These are phyloP conservation scores for Chelidonichthys spinosus DNA, from an alignment of 2,797 vertebrate genomes.

Conservation along the genomic window DNA sequence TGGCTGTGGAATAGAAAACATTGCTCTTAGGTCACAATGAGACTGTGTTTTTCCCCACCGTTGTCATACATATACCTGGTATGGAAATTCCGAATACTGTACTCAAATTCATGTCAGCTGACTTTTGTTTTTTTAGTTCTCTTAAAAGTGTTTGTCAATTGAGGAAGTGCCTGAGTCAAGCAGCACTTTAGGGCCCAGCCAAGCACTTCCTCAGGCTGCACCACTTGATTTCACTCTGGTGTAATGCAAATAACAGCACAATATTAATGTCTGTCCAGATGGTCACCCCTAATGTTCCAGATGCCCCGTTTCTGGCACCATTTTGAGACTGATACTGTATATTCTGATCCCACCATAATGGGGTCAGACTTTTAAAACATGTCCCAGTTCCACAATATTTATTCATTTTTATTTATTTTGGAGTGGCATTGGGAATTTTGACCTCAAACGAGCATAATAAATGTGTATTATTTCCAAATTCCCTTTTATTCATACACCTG, in stretches of 20 bases:
- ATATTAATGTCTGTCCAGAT: background rate
- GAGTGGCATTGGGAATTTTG: background rate
- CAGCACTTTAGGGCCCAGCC: conserved; percentile 45
- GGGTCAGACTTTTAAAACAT: background rate
- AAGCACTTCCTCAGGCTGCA: conserved; percentile 68
- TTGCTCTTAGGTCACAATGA: conserved; percentile 1
- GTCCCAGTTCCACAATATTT: background rate
- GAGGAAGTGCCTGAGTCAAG: conserved; percentile 65
- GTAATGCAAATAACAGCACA: background rate
- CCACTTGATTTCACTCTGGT: conserved; percentile 42
- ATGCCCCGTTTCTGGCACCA: background rate
- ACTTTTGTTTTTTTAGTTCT: conserved; percentile 28
- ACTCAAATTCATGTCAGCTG: conserved; percentile 20
- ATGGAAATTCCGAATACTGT: background rate
- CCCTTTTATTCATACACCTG: background rate
- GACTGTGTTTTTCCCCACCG: background rate
- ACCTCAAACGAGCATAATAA: background rate
- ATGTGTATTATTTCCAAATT: background rate
- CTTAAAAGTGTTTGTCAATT: conserved; percentile 51
- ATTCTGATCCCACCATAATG: background rate
- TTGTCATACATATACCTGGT: background rate
- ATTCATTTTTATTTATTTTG: background rate
- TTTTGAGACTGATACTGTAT: background rate
- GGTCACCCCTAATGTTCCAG: background rate
- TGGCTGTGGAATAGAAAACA: conserved; percentile 38